Evolutionary conservation across 64 coral and sea anemone genomes (phyloP), one percentile per base, ranked within the genome.

Genomic region (Exaiptasia diaphana): DNA sequence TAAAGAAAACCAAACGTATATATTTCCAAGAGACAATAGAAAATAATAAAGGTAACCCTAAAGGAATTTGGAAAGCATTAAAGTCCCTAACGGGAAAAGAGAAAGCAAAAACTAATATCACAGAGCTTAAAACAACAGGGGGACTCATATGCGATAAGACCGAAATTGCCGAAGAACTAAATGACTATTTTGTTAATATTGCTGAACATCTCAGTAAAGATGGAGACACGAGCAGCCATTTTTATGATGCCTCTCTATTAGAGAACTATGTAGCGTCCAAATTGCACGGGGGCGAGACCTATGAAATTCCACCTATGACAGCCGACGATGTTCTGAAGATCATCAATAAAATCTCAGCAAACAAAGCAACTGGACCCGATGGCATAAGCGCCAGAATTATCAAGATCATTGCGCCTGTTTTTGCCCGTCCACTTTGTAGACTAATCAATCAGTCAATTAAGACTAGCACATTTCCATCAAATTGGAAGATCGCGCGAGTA

Each of bases 401-500:
- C 33, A 80, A 80, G 38, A 10, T 82, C 29, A 46, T 74, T 30
- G 73, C 83, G 63, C 52, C 83, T 28, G 54, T 76, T 76, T 22
- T 85, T 85, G 67, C 63, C 9, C 40, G 40, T 25, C 82, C 69
- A 33, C 50, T 85, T n/a, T 74, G 2, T 38, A 41, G 49, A 24
- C 56, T 73, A 40, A 85, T 85, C 48, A 85, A 85, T 21, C 68
- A 74, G 34, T 81, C 78, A 10, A 81, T 81, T 41, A 32, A 67
- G 21, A 81, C 27, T 20, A 49, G 83, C 74, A 62, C 56, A 36
- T 88, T 79, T 79, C 75, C 85, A 70, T 44, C 25, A 58, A 78
- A 79, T 71, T 88, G 85, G 75, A 88, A 88, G 79, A 41, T 57
- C 39, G 85, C 63, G 43, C 60, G 64, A 27, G 85, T 88, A 44